Evolutionary conservation across 2,113 vertebrate genomes (phyloP), one percentile per base, ranked within the genome.

Genomic region (Gulo gulo): DNA sequence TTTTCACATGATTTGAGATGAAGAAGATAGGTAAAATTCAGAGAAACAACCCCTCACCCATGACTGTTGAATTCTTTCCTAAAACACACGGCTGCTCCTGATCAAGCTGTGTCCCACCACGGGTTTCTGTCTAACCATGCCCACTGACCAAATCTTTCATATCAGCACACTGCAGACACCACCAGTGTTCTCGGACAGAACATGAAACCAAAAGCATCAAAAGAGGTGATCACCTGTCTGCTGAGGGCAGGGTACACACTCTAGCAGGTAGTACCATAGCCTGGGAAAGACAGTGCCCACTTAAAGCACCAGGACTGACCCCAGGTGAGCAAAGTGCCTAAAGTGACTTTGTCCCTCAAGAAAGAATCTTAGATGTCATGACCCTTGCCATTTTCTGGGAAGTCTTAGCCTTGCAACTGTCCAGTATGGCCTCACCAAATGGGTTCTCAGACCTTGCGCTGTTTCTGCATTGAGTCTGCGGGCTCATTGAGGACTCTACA

Each of bases 191-290:
- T 26, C 9, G 14, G 20, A 86, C 8, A 13, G 7, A 65, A 23
- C 24, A 4, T 1, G 9, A 83, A 45, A 57, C 7, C n/a, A 78
- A n/a, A 36, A 29, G 6, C 11, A n/a, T 23, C 29, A 73, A 24
- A 21, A 23, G 20, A 47, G 6, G 4, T 0, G 11, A 9, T 13
- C 0, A 0, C 7, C 36, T 13, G 21, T 57, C n/a, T 26, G 6
- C 13, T 10, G n/a, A 36, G 23, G 10, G 45, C 14, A 52, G 42
- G 16, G 36, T 2, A 1, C 14, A 16, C 0, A 1, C 20, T 42
- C 36, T 16, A 55, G 52, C 15, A 55, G 14, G 0, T 0, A 4
- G 34, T 15, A 21, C 31, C 12, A 31, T 26, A 1, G 13, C 8
- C 39, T 55, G 7, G 21, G 12, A n/a, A 69, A 91, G 34, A 9